A percentile compares a stretch with the other conserved stretches of the same genome.
phyloP scores from a whole-genome alignment of 2,888 invertebrate species.

The Pollenia amentaria region DNA sequence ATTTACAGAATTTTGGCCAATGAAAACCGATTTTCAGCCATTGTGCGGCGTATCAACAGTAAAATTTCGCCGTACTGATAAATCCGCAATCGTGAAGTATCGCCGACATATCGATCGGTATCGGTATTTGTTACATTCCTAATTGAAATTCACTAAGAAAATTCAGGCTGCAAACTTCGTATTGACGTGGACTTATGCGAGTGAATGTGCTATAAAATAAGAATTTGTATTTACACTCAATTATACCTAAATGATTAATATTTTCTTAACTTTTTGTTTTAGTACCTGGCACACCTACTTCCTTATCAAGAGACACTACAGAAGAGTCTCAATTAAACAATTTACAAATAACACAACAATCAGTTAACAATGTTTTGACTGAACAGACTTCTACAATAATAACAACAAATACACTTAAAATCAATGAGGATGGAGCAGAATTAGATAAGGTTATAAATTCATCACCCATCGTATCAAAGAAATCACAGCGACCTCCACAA shows the following conservation, averaged over 20 bases:
- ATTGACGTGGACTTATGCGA: no score
- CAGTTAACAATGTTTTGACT: constrained; percentile 70
- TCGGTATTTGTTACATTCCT: no score
- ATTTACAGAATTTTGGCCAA: no score
- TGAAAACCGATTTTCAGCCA: no score
- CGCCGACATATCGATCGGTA: no score
- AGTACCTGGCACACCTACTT: constrained; percentile 85
- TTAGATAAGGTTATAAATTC: constrained; percentile 33
- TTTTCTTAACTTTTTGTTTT: background rate
- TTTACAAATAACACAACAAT: constrained; percentile 78
- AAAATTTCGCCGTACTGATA: no score
- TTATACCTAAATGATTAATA: background rate
- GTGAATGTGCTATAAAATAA: no score
- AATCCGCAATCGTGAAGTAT: no score
- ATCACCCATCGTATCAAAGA: constrained; percentile 48
- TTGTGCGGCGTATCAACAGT: no score
- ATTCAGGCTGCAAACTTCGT: no score
- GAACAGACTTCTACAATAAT: constrained; percentile 62
- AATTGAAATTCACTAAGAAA: no score
- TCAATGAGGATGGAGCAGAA: constrained; percentile 54
- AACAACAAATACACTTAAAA: constrained; percentile 51
- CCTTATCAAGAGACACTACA: constrained; percentile 83
- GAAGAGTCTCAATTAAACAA: constrained; percentile 82
- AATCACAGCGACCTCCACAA: constrained; percentile 63
- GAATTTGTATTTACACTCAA: background rate